Evolutionary conservation across 2,797 vertebrate species (phyloP), one percentile per base, ranked within the genome.

Genomic region (Acanthopagrus latus): DNA sequence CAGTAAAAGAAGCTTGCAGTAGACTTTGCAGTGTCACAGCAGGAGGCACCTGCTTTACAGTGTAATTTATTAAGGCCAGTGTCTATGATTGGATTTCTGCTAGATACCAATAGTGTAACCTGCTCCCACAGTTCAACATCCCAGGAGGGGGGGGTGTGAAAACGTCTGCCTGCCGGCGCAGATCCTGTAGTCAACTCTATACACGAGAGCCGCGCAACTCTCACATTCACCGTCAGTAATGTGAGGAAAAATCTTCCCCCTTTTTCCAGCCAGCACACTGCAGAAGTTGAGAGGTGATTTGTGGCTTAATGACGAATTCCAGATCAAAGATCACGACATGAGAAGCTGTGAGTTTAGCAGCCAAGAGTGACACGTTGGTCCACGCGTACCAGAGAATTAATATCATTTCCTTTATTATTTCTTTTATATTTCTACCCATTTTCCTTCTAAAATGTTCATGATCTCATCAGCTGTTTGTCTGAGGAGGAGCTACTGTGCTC

Each of bases 31-130:
- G 64, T 27, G 60, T 64, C 73, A 74, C 86, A 81, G 86, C 86
- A 67, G 89, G 86, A 70, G 86, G 71, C 85, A 88, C 86, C 88
- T 92, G 81, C 91, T 94, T 93, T 92, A 74, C 82, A 70, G 46
- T 70, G 71, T 92, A 87, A 94, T 93, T 93, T 94, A 92, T 91
- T 83, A 78, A 78, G 66, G 81, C 71, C 17, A 52, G 80, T 46
- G 75, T 87, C 84, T 86, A 82, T 84, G 89, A 92, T 92, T 92
- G 91, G 89, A 94, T 93, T 94, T 91, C 91, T 90, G 87, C 81
- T 79, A 88, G 82, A 95, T 94, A 85, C 92, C 94, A 78, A 59
- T 82, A 86, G 90, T 92, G 94, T 93, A 95, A 95, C 74, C 74
- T 87, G 86, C 81, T 86, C 85, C 91, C 77, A 85, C 79, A 60